Base-by-base conservation (phyloP, 2,113 vertebrate genomes). In the Pteruthius melanotis region DNA sequence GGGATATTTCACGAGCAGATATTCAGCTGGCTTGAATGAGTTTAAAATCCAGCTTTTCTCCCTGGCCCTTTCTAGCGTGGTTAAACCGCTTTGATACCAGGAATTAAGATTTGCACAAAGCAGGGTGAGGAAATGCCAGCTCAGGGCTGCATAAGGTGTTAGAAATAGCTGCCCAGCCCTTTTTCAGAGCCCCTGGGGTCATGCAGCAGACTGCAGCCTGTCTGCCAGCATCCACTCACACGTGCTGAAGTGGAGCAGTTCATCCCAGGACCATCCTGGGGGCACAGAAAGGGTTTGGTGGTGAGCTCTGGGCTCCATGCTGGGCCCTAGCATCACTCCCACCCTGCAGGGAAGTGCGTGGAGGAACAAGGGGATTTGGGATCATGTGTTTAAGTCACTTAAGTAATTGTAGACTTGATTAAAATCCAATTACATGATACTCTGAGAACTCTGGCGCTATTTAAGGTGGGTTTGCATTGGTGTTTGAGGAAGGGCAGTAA, bases 311-410 rank as follows among this genome's bases (percentile, higher is more conserved):
- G 72, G 70, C 65, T 57, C 66, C 28, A 5, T 27, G 6, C 42
- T 53, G 3, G 0, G 57, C 53, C 40, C 76, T 6, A 37, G 24
- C 64, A 75, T 24, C 7, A 6, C 80, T 74, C 82, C n/a, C 72
- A 56, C 45, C 35, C 44, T 3, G 10, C 66, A 26, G 39, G 31
- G 35, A 54, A 31, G 28, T 5, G 7, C 0, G 1, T 20, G 44
- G 79, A 83, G 45, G 77, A 96, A 94, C 85, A 92, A 94, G 61
- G 50, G 52, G 94, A 97, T 96, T 97, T 80, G 72, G 83, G 76
- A 95, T 95, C 89, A 87, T 85, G 83, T 42, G 79, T n/a, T 93
- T 92, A 96, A 97, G 80, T 90, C 93, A 90, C 93, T 97, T 96
- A 97, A 84, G 86, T 61, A 90, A 54, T 75, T 71, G 79, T 7